Evolutionary conservation across 2,113 vertebrate species (phyloP).

Genomic region (Alligator mississippiensis): DNA sequence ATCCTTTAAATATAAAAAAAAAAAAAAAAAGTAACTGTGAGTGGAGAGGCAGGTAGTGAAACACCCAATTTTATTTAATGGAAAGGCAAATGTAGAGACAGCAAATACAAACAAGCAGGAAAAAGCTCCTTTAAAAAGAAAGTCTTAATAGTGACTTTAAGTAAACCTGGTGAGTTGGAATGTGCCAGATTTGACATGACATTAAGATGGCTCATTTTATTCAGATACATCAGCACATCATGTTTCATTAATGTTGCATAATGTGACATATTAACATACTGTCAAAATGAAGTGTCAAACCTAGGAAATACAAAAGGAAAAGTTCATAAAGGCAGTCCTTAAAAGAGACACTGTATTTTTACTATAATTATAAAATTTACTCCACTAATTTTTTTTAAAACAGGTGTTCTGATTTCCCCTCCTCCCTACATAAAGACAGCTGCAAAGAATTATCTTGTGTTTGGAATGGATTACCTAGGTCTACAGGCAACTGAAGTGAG

Average conservation of each 20-base stretch:
- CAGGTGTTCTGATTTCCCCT: not conserved
- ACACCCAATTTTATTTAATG: not conserved
- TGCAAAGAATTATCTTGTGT: not conserved
- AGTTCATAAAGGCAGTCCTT: constrained; percentile 54
- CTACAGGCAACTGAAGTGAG: not conserved
- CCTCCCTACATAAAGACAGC: not conserved
- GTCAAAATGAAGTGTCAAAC: constrained; percentile 70
- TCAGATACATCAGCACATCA: constrained; percentile 42
- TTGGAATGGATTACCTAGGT: not conserved
- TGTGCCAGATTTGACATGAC: constrained; percentile 55
- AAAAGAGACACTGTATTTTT: constrained; percentile 45
- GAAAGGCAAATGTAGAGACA: not conserved
- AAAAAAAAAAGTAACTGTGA: not conserved
- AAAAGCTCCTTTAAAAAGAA: not conserved
- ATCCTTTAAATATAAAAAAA: not conserved
- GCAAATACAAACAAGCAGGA: constrained; percentile 14
- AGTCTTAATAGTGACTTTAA: constrained; percentile 45
- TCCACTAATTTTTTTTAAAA: not conserved
- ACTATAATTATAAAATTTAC: constrained; percentile 42
- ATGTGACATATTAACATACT: constrained; percentile 68
- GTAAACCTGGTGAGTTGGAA: constrained; percentile 36
- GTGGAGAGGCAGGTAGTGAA: not conserved
- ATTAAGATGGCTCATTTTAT: constrained; percentile 52
- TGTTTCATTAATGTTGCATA: constrained; percentile 65
- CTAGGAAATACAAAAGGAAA: constrained; percentile 55